Conservation (phyloP, 2,797 vertebrate genomes). For the Spinibarbus caldwelli region DNA sequence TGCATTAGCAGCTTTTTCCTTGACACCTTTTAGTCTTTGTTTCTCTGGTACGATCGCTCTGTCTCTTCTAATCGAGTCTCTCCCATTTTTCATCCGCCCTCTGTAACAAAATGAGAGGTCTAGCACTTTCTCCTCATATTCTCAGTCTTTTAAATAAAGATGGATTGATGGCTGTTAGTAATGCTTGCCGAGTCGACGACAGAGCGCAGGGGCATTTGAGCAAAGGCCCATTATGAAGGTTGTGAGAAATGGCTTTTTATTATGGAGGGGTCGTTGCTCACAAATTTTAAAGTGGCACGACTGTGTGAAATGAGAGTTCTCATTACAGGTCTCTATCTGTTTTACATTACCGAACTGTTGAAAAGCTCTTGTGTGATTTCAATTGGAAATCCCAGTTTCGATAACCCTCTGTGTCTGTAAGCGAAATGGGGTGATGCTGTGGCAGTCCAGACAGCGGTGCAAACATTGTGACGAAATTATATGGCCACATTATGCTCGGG, state of each 20-base stretch:
- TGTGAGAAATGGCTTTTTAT: constrained; percentile 53
- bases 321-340: constrained; percentile 44
- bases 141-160: constrained; percentile 53
- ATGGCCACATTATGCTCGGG: constrained; percentile 9
- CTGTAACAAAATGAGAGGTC: constrained; percentile 29
- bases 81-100: constrained; percentile 37
- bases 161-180: constrained; percentile 46
- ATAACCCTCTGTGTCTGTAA: constrained; percentile 4
- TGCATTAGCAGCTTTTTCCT: constrained; percentile 46
- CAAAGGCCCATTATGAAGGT: constrained; percentile 49
- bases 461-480: constrained; percentile 26
- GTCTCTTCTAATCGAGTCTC: constrained; percentile 10
- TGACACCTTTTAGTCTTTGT: constrained; percentile 44
- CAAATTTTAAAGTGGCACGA: constrained; percentile 33
- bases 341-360: constrained; percentile 31
- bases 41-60: neutral
- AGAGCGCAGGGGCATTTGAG: constrained; percentile 33
- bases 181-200: constrained; percentile 43
- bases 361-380: constrained; percentile 37
- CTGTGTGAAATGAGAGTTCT: constrained; percentile 29
- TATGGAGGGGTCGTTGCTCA: constrained; percentile 49
- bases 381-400: constrained; percentile 16
- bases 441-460: neutral
- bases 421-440: neutral
- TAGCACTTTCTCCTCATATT: constrained; percentile 26